Base-by-base conservation (phyloP, 2,113 vertebrate genomes). In the Morone saxatilis region DNA sequence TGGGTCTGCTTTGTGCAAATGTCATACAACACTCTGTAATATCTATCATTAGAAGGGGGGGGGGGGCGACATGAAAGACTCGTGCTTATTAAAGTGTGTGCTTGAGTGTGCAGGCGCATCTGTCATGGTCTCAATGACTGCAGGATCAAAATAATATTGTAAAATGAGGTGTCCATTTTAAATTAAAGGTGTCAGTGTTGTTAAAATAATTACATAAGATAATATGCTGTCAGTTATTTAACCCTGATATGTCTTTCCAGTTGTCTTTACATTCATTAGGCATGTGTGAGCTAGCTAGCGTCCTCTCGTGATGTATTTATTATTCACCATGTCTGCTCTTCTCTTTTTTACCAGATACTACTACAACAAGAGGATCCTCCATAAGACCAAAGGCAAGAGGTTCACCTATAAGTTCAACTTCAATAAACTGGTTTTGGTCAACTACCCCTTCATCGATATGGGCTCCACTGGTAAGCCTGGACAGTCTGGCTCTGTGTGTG, bases 351-450 rank as follows among this genome's bases (percentile, higher is more conserved):
- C 17, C 92, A 98, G 97, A 87, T 98, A 98, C 86, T 98, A 98
- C 89, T 98, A 98, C 90, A 98, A 98, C 93, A 98, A 98, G 89
- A 95, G 97, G 80, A 98, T 98, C 87, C 95, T 98, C 7, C 97
- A 98, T 82, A 98, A 98, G 93, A 98, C 97, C 80, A 98, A 98
- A 92, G 97, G 97, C 19, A 98, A 98, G 88, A 94, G 97, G 62
- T 98, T 98, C 92, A 98, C 97, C 86, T 98, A 98, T 89, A 98
- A 98, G 86, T 98, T 98, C 91, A 98, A 98, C 94, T 98, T 98
- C 93, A 98, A 97, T 90, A 98, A 98, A 88, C 91, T 98, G 94
- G 97, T 98, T 86, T 94, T 98, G 91, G 97, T 98, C 86, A 98
- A 98, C 92, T 98, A 98, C 79, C 97, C 97, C n/a, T 97, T 97